Evolutionary conservation across 1,140 invertebrate genomes (phyloP).

Genomic region (Drosophila navojoa): DNA sequence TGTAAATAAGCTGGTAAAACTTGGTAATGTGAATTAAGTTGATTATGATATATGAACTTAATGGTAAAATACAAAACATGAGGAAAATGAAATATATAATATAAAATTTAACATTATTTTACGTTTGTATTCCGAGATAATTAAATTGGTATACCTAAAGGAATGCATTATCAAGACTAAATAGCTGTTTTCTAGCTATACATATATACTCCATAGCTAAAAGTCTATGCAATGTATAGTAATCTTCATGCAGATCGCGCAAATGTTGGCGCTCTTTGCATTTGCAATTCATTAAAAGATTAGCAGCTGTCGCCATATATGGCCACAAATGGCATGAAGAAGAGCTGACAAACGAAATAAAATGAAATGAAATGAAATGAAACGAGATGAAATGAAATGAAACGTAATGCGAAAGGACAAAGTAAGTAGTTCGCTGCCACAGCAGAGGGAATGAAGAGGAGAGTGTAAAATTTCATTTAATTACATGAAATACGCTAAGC

Average conservation of each 20-base stretch:
- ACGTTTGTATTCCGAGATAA: no score
- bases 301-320: constrained; percentile 30
- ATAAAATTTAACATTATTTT: no score
- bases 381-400: constrained; percentile 13
- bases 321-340: constrained; percentile 16
- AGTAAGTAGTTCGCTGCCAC: constrained; percentile 7
- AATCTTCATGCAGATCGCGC: background rate
- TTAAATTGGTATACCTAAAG: no score
- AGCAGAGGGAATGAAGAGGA: background rate
- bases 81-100: no score
- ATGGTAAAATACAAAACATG: no score
- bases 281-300: constrained; percentile 76
- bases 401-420: constrained; percentile 24
- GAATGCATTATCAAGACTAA: no score
- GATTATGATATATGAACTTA: no score
- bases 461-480: constrained; percentile 77
- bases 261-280: constrained; percentile 12
- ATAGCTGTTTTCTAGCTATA: no score
- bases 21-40: no score
- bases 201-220: no score
- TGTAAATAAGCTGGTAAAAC: no score
- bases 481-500: constrained; percentile 67
- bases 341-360: constrained; percentile 14
- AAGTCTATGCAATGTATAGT: background rate
- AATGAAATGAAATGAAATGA: constrained; percentile 12